A percentile compares a stretch with the other conserved stretches of the same genome.
Evolutionary conservation across 2,797 vertebrate genomes (phyloP).

Genomic region (Kryptopterus vitreolus): DNA sequence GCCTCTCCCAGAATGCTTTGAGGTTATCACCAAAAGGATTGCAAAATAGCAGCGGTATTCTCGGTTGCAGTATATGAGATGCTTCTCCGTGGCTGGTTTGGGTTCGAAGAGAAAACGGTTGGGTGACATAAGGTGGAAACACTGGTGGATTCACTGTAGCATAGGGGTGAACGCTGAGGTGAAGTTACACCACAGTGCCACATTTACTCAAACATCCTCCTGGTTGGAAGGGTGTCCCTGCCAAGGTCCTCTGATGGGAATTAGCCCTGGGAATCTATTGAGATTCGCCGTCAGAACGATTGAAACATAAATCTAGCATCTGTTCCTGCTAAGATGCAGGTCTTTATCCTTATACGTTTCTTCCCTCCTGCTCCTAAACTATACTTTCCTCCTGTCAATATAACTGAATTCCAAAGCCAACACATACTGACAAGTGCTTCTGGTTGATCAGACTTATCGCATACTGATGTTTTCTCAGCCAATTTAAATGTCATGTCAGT

Average conservation of each 20-base stretch:
- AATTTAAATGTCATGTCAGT: background rate
- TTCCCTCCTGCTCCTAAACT: background rate
- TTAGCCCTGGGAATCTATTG: background rate
- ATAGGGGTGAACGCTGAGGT: background rate
- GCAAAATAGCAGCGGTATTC: background rate
- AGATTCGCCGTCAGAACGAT: constrained; percentile 30
- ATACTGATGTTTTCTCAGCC: background rate
- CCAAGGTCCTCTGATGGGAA: background rate
- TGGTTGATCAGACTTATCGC: background rate
- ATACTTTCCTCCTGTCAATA: constrained; percentile 7
- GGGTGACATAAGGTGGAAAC: background rate
- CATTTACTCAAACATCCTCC: background rate
- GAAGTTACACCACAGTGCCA: background rate
- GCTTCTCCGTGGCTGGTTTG: background rate
- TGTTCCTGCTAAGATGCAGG: constrained; percentile 9
- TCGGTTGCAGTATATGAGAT: background rate
- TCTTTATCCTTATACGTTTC: constrained; percentile 1
- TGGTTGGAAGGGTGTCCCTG: background rate
- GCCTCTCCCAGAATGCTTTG: background rate
- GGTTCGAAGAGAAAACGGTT: background rate
- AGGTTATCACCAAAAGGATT: background rate
- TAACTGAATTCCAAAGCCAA: background rate
- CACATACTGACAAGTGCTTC: background rate
- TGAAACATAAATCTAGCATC: constrained; percentile 28
- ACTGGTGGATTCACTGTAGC: background rate